Evolutionary conservation across 2,888 invertebrate species (phyloP).

Genomic region (Strigamia maritima): DNA sequence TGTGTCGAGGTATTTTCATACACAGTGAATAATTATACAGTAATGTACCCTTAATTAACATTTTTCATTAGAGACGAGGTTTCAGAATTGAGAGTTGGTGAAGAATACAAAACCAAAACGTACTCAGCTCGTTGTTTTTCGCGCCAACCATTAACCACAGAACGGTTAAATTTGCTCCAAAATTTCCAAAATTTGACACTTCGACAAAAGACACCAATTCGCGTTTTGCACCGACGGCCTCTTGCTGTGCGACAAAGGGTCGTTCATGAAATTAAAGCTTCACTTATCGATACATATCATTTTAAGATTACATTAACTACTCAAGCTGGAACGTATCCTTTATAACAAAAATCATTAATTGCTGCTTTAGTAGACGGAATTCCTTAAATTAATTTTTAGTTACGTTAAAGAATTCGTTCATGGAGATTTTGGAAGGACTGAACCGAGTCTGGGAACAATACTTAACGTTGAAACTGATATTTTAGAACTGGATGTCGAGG

Average conservation of each 20-base stretch:
- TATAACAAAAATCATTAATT: not conserved
- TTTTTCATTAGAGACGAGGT: conserved; percentile 62
- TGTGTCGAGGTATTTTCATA: conserved; percentile 57
- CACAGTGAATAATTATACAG: not conserved
- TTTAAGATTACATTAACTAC: conserved; percentile 70
- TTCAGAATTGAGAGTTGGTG: conserved; percentile 73
- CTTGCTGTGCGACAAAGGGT: conserved; percentile 65
- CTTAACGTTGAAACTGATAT: conserved; percentile 75
- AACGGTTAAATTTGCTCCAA: conserved; percentile 57
- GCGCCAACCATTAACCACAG: conserved; percentile 52
- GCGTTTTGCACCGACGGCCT: conserved; percentile 80
- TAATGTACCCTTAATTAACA: not conserved
- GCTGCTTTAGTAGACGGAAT: not conserved
- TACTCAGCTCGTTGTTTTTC: conserved; percentile 77
- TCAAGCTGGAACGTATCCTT: conserved; percentile 75
- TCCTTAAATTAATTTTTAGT: conserved; percentile 43
- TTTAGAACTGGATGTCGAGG: conserved; percentile 82
- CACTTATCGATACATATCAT: conserved; percentile 54
- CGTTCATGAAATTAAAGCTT: conserved; percentile 65
- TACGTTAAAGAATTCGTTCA: conserved; percentile 98
- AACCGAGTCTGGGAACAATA: conserved; percentile 69
- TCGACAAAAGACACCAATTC: conserved; percentile 79
- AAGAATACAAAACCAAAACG: conserved; percentile 79
- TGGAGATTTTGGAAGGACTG: conserved; percentile 87
- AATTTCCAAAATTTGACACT: conserved; percentile 61